phyloP scores from a whole-genome alignment of 2,797 vertebrate genomes.

The Lacerta viridis region DNA sequence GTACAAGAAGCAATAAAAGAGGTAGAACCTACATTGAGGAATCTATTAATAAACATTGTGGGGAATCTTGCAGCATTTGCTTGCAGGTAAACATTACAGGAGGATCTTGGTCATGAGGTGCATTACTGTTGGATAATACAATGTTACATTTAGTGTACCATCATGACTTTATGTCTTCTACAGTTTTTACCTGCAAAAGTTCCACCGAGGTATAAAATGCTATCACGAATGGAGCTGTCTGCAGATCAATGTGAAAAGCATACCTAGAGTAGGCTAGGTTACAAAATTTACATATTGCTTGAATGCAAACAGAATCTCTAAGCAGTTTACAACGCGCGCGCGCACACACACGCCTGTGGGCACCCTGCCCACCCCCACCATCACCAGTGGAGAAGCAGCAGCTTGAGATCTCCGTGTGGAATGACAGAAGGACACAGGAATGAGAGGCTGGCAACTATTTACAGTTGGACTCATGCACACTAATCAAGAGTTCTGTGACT shows the following conservation, averaged over 20 bases:
- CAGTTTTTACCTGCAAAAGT: neutral
- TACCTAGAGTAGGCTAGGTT: too few relatives aligned
- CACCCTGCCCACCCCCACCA: too few relatives aligned
- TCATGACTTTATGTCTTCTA: neutral
- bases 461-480: neutral
- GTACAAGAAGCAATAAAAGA: neutral
- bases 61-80: neutral
- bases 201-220: neutral
- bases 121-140: too few relatives aligned
- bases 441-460: neutral
- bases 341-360: too few relatives aligned
- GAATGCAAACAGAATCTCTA: too few relatives aligned
- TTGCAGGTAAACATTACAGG: too few relatives aligned
- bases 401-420: neutral
- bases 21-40: neutral
- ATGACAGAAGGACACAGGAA: neutral
- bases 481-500: too few relatives aligned
- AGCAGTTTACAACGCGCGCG: too few relatives aligned
- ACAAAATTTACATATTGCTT: too few relatives aligned
- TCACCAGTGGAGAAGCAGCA: too few relatives aligned
- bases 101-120: too few relatives aligned
- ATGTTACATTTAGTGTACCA: too few relatives aligned
- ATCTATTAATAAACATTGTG: neutral
- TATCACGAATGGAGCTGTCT: neutral
- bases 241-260: neutral